These are phyloP conservation scores for Limnothrissa miodon DNA, from an alignment of 2,113 vertebrate species.

Conservation along the genomic window DNA sequence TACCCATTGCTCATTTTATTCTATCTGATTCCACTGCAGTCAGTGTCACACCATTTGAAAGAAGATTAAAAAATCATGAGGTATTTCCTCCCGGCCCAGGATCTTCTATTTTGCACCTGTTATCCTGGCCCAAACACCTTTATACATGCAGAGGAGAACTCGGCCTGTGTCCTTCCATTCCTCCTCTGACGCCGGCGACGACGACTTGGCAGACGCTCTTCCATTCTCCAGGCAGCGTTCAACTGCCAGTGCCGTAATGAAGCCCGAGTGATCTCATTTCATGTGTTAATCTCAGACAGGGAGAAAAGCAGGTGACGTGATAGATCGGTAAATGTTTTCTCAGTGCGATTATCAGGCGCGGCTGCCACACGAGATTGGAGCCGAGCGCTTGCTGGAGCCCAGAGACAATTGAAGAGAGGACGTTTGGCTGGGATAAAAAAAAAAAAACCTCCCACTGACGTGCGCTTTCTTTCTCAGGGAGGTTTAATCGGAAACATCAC, in stretches of 20 bases:
- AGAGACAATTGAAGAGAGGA: not conserved
- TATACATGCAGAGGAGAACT: not conserved
- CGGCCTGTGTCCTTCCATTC: not conserved
- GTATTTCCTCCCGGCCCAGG: not conserved
- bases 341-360: constrained; percentile 48
- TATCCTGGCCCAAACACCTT: not conserved
- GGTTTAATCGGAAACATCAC: not conserved
- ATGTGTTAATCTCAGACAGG: constrained; percentile 58
- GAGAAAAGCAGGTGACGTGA: constrained; percentile 46
- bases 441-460: not conserved
- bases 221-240: constrained; percentile 41
- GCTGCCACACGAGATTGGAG: not conserved
- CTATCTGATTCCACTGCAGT: not conserved
- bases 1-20: not conserved
- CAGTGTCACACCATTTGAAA: not conserved
- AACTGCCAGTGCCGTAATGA: constrained; percentile 62
- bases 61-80: constrained; percentile 16
- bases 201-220: not conserved
- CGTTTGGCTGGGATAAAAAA: not conserved
- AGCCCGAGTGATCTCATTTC: constrained; percentile 55
- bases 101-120: not conserved
- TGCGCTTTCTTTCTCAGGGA: not conserved
- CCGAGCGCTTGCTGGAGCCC: not conserved
- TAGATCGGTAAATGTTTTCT: constrained; percentile 61
- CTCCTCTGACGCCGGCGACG: not conserved